Conservation (phyloP, 2,797 vertebrate species). For the Cossypha heuglini region DNA sequence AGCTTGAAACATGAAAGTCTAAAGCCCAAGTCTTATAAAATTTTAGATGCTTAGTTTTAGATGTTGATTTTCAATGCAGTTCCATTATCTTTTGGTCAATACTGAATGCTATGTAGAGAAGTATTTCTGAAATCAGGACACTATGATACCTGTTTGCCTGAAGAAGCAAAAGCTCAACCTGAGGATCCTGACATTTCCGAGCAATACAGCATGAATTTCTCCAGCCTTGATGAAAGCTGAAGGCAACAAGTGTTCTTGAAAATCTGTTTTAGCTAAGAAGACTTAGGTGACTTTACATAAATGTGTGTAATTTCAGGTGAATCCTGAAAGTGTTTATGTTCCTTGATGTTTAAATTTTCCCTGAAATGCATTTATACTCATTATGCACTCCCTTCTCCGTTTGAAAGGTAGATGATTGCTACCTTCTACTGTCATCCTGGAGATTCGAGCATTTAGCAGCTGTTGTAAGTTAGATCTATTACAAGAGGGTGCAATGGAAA, state of each 20-base stretch:
- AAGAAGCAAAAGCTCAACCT: background rate
- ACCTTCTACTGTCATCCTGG: background rate
- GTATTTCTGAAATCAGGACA: background rate
- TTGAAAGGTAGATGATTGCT: background rate
- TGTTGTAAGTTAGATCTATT: background rate
- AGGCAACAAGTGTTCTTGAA: background rate
- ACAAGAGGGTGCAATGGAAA: background rate
- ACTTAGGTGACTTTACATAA: background rate
- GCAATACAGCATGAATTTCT: rapidly evolving
- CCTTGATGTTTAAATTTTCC: background rate
- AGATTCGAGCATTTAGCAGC: background rate
- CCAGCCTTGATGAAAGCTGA: background rate
- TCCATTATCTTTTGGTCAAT: background rate
- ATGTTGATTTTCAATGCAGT: background rate
- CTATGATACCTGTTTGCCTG: background rate
- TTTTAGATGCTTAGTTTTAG: background rate
- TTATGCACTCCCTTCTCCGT: background rate
- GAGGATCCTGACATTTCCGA: background rate
- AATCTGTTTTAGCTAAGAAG: background rate
- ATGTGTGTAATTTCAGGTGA: background rate
- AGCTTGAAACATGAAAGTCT: background rate
- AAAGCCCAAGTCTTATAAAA: background rate
- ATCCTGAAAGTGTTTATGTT: background rate
- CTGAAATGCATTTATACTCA: background rate
- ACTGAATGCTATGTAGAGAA: background rate